phyloP scores from a whole-genome alignment of 2,888 invertebrate species.

The Dusona sp. region DNA sequence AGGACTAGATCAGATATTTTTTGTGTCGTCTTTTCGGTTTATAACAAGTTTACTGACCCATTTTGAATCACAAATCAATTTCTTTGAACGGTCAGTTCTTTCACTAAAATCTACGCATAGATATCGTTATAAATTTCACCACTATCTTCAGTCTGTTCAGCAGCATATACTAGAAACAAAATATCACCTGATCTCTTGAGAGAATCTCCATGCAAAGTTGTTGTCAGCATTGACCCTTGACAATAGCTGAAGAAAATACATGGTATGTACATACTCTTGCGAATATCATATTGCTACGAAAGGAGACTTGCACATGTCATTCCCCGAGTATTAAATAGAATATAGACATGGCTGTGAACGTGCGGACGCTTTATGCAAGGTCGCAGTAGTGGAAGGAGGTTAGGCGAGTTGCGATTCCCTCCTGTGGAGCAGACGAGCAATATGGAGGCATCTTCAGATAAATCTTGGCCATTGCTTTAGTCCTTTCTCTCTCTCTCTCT shows the following conservation, averaged over 20 bases:
- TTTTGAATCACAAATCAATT: not conserved
- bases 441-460: constrained; percentile 79
- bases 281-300: constrained; percentile 69
- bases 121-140: constrained; percentile 16
- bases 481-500: constrained; percentile 69
- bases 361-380: constrained; percentile 53
- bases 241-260: constrained; percentile 29
- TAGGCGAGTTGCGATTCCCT: constrained; percentile 68
- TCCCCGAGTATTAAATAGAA: constrained; percentile 36
- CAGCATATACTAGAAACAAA: constrained; percentile 4
- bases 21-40: constrained; percentile 7
- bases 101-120: not conserved
- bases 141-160: constrained; percentile 1
- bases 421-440: constrained; percentile 71
- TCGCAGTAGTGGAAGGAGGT: constrained; percentile 8
- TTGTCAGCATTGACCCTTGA: constrained; percentile 39
- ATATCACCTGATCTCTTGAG: constrained; percentile 38
- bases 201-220: constrained; percentile 45
- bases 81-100: not conserved
- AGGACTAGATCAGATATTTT: constrained; percentile 22
- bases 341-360: constrained; percentile 26
- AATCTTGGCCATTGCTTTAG: constrained; percentile 75
- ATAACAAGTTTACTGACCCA: constrained; percentile 11
- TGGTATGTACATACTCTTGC: constrained; percentile 57
- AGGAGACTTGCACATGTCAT: constrained; percentile 58